These are phyloP conservation scores for Plecotus auritus DNA, from an alignment of 2,113 vertebrate genomes.

Conservation along the genomic window DNA sequence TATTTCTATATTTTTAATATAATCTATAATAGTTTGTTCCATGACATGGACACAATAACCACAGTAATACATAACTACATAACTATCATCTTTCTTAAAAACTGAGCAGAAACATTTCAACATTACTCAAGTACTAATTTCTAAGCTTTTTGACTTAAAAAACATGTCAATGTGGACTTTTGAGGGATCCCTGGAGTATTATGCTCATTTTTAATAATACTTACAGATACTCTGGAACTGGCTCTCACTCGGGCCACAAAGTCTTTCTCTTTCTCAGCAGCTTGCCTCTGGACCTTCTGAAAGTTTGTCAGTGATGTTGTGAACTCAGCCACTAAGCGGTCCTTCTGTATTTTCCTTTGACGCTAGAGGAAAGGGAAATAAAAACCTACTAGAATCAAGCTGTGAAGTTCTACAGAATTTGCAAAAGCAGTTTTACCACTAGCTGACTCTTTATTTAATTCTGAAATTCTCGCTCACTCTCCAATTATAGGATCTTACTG, in stretches of 20 bases:
- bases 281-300: constrained; percentile 92
- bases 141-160: neutral
- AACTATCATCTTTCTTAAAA: neutral
- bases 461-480: neutral
- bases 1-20: neutral
- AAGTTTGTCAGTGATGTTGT: constrained; percentile 90
- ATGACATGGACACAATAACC: neutral
- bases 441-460: neutral
- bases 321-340: constrained; percentile 93
- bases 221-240: constrained; percentile 93
- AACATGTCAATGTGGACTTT: neutral
- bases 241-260: constrained; percentile 96
- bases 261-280: constrained; percentile 93
- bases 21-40: neutral
- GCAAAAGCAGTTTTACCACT: neutral
- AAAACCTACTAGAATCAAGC: constrained; percentile 34
- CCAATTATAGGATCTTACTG: neutral
- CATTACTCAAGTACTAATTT: neutral
- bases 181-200: neutral
- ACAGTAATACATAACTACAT: neutral
- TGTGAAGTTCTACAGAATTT: neutral
- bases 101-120: neutral
- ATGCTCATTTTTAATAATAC: constrained; percentile 65
- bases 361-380: constrained; percentile 79
- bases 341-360: constrained; percentile 95